Base-by-base conservation (phyloP, 2,888 invertebrate genomes). In the Acanthacorydalis orientalis region DNA sequence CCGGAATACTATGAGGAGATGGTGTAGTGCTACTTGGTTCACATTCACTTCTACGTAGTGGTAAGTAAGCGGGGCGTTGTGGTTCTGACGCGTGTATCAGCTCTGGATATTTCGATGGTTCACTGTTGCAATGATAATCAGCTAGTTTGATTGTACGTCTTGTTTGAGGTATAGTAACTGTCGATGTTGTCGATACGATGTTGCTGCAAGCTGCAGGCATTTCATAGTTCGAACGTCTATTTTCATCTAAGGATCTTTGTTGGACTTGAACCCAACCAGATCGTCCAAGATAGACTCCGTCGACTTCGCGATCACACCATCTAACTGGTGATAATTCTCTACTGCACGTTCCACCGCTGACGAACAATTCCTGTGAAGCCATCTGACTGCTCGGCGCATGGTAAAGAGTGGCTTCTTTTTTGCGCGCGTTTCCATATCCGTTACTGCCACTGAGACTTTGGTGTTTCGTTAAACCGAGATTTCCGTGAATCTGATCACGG, bases 251-350 rank as follows among this genome's bases (percentile, higher is more conserved):
- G 0, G 72, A 73, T 41, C 72, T 59, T 52, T 73, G 74, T 50
- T 74, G 73, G 1, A 74, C 74, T 57, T 71, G 67, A 2, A 73
- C 73, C 73, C 73, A 73, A 7, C 73, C 73, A 0, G 73, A 73
- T 49, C 71, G 62, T 1, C 73, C 73, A 14, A 75, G 57, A 54
- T 72, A 75, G 4, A 75, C 74, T 0, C 74, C 74, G 52, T 74
- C 74, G 7, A 74, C 74, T 58, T 74, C 74, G 7, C 71, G 60
- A 53, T 74, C 74, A 57, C 73, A 72, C 75, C 75, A 73, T 50
- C 73, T 61, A 9, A 75, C 74, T 4, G 75, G 75, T 0, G 74
- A 74, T 41, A 75, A 57, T 54, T 75, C 74, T 6, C 74, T 60
- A 52, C 66, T 67, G 54, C 67, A 69, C 44, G 59, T 61, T 16